Conservation (phyloP, 1,140 invertebrate species). For the honey bee (Apis mellifera) region Amel_HAv3.1 CM009938.2:1682001-1682500, state of each 20-base stretch:
- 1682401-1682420: too few relatives aligned
- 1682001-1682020: slow-evolving; percentile 85
- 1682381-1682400: too few relatives aligned
- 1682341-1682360: too few relatives aligned
- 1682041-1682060: slow-evolving; percentile 75
- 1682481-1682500: too few relatives aligned
- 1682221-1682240: background rate
- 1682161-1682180: slow-evolving; percentile 90
- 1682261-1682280: background rate
- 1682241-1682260: background rate
- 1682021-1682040: slow-evolving; percentile 77
- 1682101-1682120: slow-evolving; percentile 83
- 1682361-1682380: too few relatives aligned
- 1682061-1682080: slow-evolving; percentile 76
- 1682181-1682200: slow-evolving; percentile 83
- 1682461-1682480: too few relatives aligned
- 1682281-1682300: too few relatives aligned
- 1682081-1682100: slow-evolving; percentile 82
- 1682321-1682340: background rate
- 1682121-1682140: slow-evolving; percentile 84
- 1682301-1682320: background rate
- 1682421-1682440: too few relatives aligned
- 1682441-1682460: too few relatives aligned
- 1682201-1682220: background rate
- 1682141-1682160: slow-evolving; percentile 87